A percentile compares a stretch with the other conserved stretches of the same genome.
phyloP scores from a whole-genome alignment of 2,113 vertebrate genomes.

The Podocnemis expansa region DNA sequence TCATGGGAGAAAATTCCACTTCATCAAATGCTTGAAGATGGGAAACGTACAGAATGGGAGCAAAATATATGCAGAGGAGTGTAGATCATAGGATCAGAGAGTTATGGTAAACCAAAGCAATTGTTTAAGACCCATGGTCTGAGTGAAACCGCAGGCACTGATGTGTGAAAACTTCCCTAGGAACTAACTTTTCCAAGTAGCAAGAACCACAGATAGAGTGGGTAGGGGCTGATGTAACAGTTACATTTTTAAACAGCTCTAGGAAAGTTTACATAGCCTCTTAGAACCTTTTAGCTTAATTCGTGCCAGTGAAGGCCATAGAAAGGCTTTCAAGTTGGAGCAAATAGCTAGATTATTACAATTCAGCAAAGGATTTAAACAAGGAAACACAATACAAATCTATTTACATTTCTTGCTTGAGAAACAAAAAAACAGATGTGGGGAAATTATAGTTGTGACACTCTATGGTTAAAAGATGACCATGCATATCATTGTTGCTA shows the following conservation, averaged over 20 bases:
- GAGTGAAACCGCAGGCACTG: background rate
- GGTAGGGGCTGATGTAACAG: background rate
- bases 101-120: too few species aligned
- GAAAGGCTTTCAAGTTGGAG: background rate
- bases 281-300: background rate
- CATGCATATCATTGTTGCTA: too few species aligned
- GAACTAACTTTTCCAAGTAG: background rate
- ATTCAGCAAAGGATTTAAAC: rapidly evolving
- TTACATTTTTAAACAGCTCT: background rate
- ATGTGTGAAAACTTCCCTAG: background rate
- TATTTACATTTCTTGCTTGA: conserved; percentile 24
- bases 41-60: too few species aligned
- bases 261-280: background rate
- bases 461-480: too few species aligned
- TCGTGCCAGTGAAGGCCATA: background rate
- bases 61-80: too few species aligned
- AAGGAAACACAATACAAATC: background rate
- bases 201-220: background rate
- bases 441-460: background rate
- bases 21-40: too few species aligned
- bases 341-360: background rate
- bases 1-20: too few species aligned
- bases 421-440: background rate
- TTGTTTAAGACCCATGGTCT: background rate
- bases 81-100: too few species aligned